These are phyloP conservation scores for Penaeus japonicus DNA, from an alignment of 1,140 invertebrate species.

Conservation along the genomic window DNA sequence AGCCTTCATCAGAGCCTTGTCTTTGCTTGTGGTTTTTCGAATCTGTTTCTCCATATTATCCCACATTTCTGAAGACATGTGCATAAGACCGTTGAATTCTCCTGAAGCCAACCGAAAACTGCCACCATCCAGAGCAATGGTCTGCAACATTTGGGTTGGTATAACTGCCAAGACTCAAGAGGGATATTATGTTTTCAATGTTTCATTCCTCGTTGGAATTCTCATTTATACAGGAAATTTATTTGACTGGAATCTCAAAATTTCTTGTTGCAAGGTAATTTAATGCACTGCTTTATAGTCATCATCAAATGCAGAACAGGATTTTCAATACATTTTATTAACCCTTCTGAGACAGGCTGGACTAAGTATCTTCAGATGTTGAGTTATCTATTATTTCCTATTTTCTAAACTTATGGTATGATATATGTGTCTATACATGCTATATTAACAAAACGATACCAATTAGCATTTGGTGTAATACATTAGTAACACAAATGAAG, in stretches of 20 bases:
- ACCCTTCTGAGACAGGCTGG: too few relatives aligned
- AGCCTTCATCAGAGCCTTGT: constrained; percentile 22
- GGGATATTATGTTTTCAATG: neutral
- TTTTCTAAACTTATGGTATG: too few relatives aligned
- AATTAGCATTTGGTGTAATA: too few relatives aligned
- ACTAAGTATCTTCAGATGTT: too few relatives aligned
- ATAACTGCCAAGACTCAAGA: neutral
- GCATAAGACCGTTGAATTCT: constrained; percentile 64
- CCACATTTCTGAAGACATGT: constrained; percentile 65
- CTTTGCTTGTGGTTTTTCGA: constrained; percentile 59
- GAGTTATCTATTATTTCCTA: too few relatives aligned
- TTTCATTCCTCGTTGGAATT: neutral
- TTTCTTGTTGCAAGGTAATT: too few relatives aligned
- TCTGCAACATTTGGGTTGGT: constrained; percentile 61
- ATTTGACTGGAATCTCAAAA: neutral
- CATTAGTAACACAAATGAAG: too few relatives aligned
- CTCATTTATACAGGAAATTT: neutral
- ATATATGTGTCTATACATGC: too few relatives aligned
- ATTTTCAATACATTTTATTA: too few relatives aligned
- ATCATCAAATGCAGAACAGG: too few relatives aligned
- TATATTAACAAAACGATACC: too few relatives aligned
- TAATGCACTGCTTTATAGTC: too few relatives aligned
- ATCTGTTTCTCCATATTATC: constrained; percentile 66
- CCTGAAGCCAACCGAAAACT: constrained; percentile 64
- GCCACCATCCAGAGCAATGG: constrained; percentile 67